Base-by-base conservation (phyloP, 2,888 invertebrate species). In the Hipparchia sbordonii region DNA sequence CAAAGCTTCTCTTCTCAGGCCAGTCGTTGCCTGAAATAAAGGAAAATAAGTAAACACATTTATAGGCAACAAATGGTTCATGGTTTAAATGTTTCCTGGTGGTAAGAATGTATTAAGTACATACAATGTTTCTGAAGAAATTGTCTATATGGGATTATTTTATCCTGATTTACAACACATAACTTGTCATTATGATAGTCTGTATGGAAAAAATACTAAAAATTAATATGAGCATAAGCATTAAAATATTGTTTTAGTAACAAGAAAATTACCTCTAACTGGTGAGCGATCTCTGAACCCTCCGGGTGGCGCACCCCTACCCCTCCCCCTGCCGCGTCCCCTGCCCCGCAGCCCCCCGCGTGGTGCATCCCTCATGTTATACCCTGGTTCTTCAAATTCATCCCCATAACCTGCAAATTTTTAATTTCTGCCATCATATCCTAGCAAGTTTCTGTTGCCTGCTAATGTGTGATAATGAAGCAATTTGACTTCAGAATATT, bases 211-310 rank as follows among this genome's bases (percentile, higher is more conserved):
- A 23, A 23, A 23, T 23, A 23, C 23, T 23, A 23, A 23, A 23
- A 23, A 23, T 23, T 23, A 23, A 23, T 23, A 23, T 1, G 23
- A 23, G 23, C 23, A 23, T 23, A 23, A 23, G 23, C 23, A 39
- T 4, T 39, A 4, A 39, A 39, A 39, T 39, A 39, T 39, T 39
- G 39, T 39, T 39, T 39, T 39, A 39, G 39, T 23, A 23, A 23
- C 23, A 39, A 39, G 2, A 9, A 68, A 9, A 67, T 60, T 87
- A 45, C 85, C 78, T 33, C 79, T 78, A 48, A 79, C 74, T 0
- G 89, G 89, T 4, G 91, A 89, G 12, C 89, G 83, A 0, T 92
- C 93, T 2, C 89, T 83, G 78, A 86, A 93, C 72, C 77, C 78
- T 0, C 82, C 10, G 8, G 10, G 81, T 12, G 8, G 81, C 0